phyloP scores from a whole-genome alignment of 2,113 vertebrate species.

The Heteronetta atricapilla region DNA sequence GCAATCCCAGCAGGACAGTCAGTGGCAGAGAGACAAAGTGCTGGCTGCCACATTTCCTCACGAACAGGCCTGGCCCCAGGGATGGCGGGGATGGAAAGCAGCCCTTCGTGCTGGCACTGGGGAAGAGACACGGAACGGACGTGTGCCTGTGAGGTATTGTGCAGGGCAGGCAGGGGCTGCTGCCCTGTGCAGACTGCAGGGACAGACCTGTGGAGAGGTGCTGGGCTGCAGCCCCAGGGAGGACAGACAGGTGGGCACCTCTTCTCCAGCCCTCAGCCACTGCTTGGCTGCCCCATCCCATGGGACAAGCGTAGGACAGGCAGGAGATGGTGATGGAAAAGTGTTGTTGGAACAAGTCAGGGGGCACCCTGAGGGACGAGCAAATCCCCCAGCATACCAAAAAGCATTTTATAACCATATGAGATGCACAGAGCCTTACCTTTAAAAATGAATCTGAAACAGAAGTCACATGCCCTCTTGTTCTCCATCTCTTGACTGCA shows the following conservation, averaged over 20 bases:
- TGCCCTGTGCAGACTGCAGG: no score
- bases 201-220: no score
- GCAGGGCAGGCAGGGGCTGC: no score
- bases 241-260: not conserved
- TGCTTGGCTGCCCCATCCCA: not conserved
- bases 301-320: no score
- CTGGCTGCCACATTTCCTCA: not conserved
- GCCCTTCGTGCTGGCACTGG: not conserved
- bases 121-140: not conserved
- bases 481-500: not conserved
- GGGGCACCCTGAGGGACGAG: not conserved
- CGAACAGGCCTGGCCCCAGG: not conserved
- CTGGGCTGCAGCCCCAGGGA: no score
- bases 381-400: rapidly evolving
- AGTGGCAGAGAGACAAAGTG: not conserved
- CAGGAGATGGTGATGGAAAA: not conserved
- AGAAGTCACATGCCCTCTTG: not conserved
- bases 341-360: not conserved
- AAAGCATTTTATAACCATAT: not conserved
- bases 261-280: not conserved
- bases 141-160: not conserved
- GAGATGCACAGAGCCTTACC: not conserved
- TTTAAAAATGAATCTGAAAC: not conserved
- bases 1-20: not conserved
- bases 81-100: not conserved